Evolutionary conservation across 2,888 invertebrate species (phyloP), one percentile per base, ranked within the genome.

Genomic region (Apocheima hispidaria): DNA sequence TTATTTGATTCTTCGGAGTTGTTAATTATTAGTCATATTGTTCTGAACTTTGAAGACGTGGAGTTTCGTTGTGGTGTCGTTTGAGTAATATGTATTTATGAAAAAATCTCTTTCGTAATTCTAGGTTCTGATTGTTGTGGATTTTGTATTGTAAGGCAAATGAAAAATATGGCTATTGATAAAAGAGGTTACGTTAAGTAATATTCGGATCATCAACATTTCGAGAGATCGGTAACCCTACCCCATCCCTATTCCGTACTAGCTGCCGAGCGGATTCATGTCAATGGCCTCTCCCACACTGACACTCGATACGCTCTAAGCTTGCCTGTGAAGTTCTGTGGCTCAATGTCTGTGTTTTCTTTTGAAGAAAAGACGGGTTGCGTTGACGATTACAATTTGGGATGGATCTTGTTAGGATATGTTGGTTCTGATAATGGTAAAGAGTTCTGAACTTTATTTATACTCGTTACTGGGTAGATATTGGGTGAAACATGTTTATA

Each of bases 221-320:
- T 21, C 18, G 2, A n/a, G 6, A 41, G 5, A 14, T 44, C 5
- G 26, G 4, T 26, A 16, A 26, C 16, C 2, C 6, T 46, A 2
- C 6, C 6, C 46, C 20, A n/a, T 46, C 30, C n/a, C 30, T 30
- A 20, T n/a, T 18, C 38, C 20, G 28, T 44, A 43, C 43, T 43
- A 21, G 28, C 36, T 23, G 35, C 33, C 36, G 35, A 56, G 60
- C 55, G 55, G 53, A 65, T 63, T 58, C 63, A 61, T 69, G 69
- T 65, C 69, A 69, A 67, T 57, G 58, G 61, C 65, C 60, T 62
- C 68, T 60, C 52, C 51, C 60, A n/a, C 40, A 40, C 49, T 58
- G 66, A 55, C 52, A 62, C 63, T 69, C 53, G 60, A 67, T 63
- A 66, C 35, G 33, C 36, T 46, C 60, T 54, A 54, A 59, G 64